These are phyloP conservation scores for Camponotus fellah DNA, from an alignment of 2,888 invertebrate species.

Conservation along the genomic window DNA sequence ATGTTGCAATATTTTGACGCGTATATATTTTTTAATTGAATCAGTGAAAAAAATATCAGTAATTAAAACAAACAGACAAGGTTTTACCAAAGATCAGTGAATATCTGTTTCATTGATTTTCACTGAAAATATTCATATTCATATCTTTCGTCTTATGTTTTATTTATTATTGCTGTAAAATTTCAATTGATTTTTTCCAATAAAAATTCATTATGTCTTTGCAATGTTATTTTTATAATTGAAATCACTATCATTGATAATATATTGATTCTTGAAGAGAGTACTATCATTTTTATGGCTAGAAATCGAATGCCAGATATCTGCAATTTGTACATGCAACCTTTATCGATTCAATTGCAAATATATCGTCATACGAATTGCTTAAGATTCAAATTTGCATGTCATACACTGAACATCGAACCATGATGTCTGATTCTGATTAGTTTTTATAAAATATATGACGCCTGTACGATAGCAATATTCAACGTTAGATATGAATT, in stretches of 20 bases:
- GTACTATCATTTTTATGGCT: background rate
- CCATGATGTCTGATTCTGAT: background rate
- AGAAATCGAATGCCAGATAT: constrained; percentile 1
- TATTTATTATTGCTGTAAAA: background rate
- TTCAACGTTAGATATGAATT: background rate
- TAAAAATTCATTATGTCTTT: background rate
- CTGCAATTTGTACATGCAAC: background rate
- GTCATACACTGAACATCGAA: background rate
- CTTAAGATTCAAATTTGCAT: background rate
- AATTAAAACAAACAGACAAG: background rate
- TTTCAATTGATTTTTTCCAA: background rate
- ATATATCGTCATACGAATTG: constrained; percentile 6
- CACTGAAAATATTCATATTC: background rate
- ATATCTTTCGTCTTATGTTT: background rate
- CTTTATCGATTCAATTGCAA: constrained; percentile 4
- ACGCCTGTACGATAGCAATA: background rate
- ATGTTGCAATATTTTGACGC: background rate
- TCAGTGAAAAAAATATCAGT: background rate
- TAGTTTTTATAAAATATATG: background rate
- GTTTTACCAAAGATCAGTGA: background rate
- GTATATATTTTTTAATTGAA: background rate
- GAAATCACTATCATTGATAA: background rate
- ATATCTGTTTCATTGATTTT: background rate
- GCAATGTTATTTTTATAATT: background rate
- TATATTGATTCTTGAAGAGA: background rate